Base-by-base conservation (phyloP, 2,888 invertebrate species). In the Notodromas monacha region DNA sequence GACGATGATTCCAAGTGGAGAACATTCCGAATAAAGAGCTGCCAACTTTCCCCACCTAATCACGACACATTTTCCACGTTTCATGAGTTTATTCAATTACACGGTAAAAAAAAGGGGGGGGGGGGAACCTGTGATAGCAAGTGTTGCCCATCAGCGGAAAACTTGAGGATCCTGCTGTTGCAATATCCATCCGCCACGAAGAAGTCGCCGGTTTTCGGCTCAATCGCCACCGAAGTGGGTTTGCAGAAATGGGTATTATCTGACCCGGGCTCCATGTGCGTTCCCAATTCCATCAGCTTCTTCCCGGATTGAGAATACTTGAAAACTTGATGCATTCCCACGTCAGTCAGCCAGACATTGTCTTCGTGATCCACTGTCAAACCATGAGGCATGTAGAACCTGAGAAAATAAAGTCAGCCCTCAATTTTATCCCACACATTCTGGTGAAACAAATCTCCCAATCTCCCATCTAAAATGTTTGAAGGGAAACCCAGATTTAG, bases 111-210 rank as follows among this genome's bases (percentile, higher is more conserved):
- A n/a, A n/a, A n/a, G n/a, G n/a, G n/a, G n/a, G n/a, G n/a, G n/a
- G n/a, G n/a, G n/a, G n/a, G n/a, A n/a, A n/a, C n/a, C n/a, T n/a
- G n/a, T n/a, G n/a, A n/a, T n/a, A n/a, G n/a, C n/a, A 58, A 30
- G 12, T 54, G 44, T 12, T 46, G 47, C 13, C 76, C 77, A 21
- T 57, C 49, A 2, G 57, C 50, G 6, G 63, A 56, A 43, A 61
- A 76, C 45, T 73, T 72, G 29, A 74, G 48, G 14, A 77, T 58
- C 14, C 77, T 55, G 5, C 65, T 61, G 51, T 89, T 89, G 52
- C 92, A 96, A 50, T 86, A 86, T 26, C 92, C 92, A 49, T 92
- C 92, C 11, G 86, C 74, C 6, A 92, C 68, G 45, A 79, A 89
- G 43, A 89, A 65, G 47, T 84, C 72, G 4, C 50, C 45, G 15